phyloP scores from a whole-genome alignment of 1,140 invertebrate species.

The Heliconius hewitsoni region DNA sequence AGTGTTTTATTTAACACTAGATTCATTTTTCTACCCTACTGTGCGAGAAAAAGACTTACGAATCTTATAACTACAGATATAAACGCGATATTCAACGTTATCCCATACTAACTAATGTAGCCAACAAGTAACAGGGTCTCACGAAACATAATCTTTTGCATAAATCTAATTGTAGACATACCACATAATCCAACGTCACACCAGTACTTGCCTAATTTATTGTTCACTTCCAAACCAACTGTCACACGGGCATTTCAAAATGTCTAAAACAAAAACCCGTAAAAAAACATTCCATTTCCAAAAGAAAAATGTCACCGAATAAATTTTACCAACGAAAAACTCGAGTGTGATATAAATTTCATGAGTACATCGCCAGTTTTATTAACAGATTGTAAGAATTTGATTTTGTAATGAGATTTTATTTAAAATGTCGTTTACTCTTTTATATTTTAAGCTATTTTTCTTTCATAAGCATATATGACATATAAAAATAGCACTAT shows the following conservation, averaged over 20 bases:
- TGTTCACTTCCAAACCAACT: slow-evolving; percentile 29
- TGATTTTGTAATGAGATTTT: neutral
- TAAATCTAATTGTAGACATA: slow-evolving; percentile 30
- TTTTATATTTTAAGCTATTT: neutral
- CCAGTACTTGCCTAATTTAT: slow-evolving; percentile 29
- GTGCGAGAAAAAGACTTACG: too few relatives aligned
- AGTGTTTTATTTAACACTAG: too few relatives aligned
- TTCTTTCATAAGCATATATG: too few relatives aligned
- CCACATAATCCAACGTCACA: slow-evolving; percentile 24
- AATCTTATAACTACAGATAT: neutral
- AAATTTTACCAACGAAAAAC: slow-evolving; percentile 35
- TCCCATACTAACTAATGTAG: neutral
- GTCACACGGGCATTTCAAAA: slow-evolving; percentile 22
- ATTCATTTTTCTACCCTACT: too few relatives aligned
- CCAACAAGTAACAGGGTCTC: neutral
- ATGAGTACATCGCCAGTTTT: slow-evolving; percentile 52
- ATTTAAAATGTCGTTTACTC: neutral
- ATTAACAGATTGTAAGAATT: slow-evolving; percentile 45
- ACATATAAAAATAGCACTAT: too few relatives aligned
- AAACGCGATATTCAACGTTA: neutral
- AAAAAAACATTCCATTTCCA: slow-evolving; percentile 28
- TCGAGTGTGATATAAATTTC: slow-evolving; percentile 56
- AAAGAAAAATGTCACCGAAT: slow-evolving; percentile 39
- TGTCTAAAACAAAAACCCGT: slow-evolving; percentile 16
- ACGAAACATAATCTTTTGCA: neutral